These are phyloP conservation scores for Mandrillus leucophaeus DNA, from an alignment of 2,113 vertebrate species.

Conservation along the genomic window DNA sequence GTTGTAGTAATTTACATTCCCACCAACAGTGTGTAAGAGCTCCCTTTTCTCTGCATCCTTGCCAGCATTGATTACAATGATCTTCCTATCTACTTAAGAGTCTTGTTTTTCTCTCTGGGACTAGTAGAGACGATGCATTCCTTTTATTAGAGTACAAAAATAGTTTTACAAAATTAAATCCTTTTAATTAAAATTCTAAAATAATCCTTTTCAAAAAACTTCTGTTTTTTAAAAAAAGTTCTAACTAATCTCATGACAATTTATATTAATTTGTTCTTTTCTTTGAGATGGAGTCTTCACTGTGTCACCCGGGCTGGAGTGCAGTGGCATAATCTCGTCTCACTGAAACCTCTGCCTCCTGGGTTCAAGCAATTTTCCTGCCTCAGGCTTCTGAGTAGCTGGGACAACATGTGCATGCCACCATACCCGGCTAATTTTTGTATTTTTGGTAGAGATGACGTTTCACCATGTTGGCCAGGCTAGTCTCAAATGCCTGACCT, in stretches of 20 bases:
- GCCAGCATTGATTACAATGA: neutral
- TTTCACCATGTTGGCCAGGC: no score
- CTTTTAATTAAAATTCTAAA: slow-evolving; percentile 14
- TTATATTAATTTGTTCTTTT: neutral
- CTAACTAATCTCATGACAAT: neutral
- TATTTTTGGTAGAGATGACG: no score
- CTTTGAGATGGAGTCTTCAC: no score
- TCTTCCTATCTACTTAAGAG: neutral
- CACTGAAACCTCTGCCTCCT: no score
- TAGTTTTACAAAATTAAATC: neutral
- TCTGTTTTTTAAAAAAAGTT: neutral
- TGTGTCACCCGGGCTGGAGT: no score
- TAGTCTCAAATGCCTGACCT: no score
- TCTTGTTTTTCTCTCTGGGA: neutral
- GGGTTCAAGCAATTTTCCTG: no score
- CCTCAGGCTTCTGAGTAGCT: no score
- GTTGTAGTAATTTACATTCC: neutral
- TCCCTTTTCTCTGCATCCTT: neutral
- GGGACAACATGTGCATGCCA: no score
- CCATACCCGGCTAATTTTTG: no score
- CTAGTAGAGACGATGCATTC: neutral
- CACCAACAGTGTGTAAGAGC: neutral
- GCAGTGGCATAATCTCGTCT: no score
- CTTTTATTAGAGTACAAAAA: neutral
- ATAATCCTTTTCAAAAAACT: neutral